Percentiles rank a stretch among this genome's conserved stretches.
These are phyloP conservation scores for Eurystomus gularis DNA, from an alignment of 2,113 vertebrate genomes.

Conservation along the genomic window DNA sequence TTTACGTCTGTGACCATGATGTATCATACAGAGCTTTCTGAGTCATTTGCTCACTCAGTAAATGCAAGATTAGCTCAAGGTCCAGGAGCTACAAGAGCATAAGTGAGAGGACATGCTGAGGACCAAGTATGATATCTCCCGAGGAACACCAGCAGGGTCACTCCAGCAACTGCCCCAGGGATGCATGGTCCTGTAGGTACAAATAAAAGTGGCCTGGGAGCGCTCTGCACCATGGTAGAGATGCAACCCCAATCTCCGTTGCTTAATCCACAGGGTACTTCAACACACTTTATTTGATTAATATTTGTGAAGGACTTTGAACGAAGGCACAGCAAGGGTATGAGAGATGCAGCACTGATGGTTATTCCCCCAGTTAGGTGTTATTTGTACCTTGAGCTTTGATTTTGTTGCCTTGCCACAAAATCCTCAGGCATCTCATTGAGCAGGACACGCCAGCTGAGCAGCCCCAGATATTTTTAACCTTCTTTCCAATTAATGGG, in stretches of 20 bases:
- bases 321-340: background rate
- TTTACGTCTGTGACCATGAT: background rate
- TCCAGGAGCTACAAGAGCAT: fast-evolving
- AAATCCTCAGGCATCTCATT: background rate
- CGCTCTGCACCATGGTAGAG: fast-evolving
- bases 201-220: background rate
- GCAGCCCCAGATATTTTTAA: no score
- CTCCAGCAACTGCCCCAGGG: background rate
- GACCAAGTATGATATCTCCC: background rate
- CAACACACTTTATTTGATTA: background rate
- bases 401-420: background rate
- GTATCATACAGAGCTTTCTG: background rate
- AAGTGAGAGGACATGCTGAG: background rate
- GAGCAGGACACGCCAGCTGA: background rate
- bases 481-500: background rate
- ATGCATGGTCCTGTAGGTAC: background rate
- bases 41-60: background rate
- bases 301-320: background rate
- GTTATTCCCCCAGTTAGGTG: background rate
- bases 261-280: background rate
- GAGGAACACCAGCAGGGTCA: background rate
- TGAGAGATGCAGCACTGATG: background rate
- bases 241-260: background rate
- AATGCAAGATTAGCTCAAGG: background rate
- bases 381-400: background rate